Base-by-base conservation (phyloP, 2,113 vertebrate species). In the Orycteropus afer region DNA sequence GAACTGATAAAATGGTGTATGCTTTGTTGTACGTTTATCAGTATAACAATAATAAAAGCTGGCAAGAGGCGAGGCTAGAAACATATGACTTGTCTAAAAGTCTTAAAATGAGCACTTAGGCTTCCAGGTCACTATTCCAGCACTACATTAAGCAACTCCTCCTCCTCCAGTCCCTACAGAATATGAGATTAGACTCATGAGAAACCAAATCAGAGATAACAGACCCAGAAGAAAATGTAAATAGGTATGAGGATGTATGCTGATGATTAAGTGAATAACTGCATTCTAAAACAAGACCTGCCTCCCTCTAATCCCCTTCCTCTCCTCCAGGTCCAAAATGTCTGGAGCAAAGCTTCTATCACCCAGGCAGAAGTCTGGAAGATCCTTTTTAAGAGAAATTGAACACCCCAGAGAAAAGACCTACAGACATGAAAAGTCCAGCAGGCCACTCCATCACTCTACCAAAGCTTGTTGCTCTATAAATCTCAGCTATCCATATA, bases 161-260 rank as follows among this genome's bases (percentile, higher is more conserved):
- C 7, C 42, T 34, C 49, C 37, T 2, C 7, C 3, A 18, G 15
- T 1, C 40, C 18, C 34, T 25, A 29, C 34, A 85, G 51, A 71
- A 53, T 5, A 14, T 1, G 17, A 59, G 57, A 27, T 15, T 22
- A 32, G 27, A 47, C 18, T 74, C 34, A 22, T 61, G 18, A 78
- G 29, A 85, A 37, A 45, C 22, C 40, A n/a, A 32, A 17, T 14
- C 0, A 1, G 20, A 42, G 51, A 47, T 0, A 2, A 6, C 11
- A 49, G 20, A 23, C 69, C 51, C 80, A 80, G 51, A 20, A 47
- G 69, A 83, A 61, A 17, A 14, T n/a, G 47, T 4, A 7, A 25
- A 25, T 2, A 0, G 55, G 37, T 20, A 40, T 29, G 20, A 34
- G 67, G 57, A n/a, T 25, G 22, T 1, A 25, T 7, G 5, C 3